A percentile compares a stretch with the other conserved stretches of the same genome.
phyloP scores from a whole-genome alignment of 2,888 invertebrate species.

The Barypeithes pellucidus region DNA sequence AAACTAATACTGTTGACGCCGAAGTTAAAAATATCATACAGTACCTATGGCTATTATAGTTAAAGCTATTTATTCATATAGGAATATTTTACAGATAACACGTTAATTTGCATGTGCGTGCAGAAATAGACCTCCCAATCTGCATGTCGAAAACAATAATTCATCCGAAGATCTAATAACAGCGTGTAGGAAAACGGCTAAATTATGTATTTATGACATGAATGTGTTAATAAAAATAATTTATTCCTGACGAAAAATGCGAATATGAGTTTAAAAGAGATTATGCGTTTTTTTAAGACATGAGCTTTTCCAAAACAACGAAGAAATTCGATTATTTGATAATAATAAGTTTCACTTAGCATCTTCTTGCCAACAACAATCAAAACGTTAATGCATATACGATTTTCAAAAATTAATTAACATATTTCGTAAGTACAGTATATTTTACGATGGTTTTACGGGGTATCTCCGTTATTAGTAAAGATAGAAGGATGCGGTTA shows the following conservation, averaged over 20 bases:
- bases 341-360: no score
- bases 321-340: no score
- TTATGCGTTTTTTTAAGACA: background rate
- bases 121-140: constrained; percentile 46
- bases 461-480: no score
- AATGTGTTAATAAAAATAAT: constrained; percentile 48
- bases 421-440: no score
- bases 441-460: no score
- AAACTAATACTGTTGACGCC: background rate
- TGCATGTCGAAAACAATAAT: constrained; percentile 52
- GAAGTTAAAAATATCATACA: background rate
- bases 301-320: no score
- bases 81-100: constrained; percentile 39
- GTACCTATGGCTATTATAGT: background rate
- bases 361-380: no score
- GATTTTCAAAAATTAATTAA: no score
- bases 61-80: constrained; percentile 29
- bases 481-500: no score
- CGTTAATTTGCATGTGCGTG: constrained; percentile 47
- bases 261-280: background rate
- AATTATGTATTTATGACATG: constrained; percentile 54
- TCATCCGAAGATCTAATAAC: constrained; percentile 59
- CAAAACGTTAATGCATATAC: no score
- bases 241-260: constrained; percentile 7
- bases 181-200: constrained; percentile 58